Conservation (phyloP, 37 sponge, comb jelly and placozoan species). For the Chondrilla cf. caribensis region DNA sequence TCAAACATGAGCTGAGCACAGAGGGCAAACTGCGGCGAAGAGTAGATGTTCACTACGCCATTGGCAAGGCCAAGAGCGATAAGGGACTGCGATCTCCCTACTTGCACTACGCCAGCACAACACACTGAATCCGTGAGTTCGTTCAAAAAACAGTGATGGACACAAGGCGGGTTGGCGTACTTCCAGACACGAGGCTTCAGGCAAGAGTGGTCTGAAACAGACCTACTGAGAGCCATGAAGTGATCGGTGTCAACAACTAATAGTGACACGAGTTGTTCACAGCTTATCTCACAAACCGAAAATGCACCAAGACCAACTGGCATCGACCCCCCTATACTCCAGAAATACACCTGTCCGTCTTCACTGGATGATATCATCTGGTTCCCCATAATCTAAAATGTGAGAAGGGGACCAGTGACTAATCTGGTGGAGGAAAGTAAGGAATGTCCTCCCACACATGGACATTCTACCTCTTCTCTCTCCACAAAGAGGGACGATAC, state of each 20-base stretch:
- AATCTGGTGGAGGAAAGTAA: no score
- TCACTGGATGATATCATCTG: constrained; percentile 12
- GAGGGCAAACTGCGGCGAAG: constrained; percentile 44
- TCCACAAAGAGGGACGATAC: no score
- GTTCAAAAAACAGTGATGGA: background rate
- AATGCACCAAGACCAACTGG: background rate
- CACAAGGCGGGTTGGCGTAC: constrained; percentile 34
- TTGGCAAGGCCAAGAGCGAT: constrained; percentile 41
- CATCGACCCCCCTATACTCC: background rate
- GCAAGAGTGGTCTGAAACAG: background rate
- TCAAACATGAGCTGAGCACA: constrained; percentile 9
- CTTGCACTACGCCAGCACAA: background rate
- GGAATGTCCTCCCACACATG: no score
- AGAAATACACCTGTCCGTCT: constrained; percentile 4
- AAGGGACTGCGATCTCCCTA: constrained; percentile 25
- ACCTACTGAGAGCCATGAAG: constrained; percentile 1
- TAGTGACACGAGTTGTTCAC: background rate
- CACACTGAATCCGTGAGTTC: background rate
- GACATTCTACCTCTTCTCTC: no score
- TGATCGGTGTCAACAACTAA: background rate
- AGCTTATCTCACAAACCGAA: background rate
- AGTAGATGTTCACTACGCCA: constrained; percentile 51
- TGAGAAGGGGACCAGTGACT: no score
- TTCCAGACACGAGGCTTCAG: constrained; percentile 32
- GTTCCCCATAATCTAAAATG: background rate